Conservation (phyloP, 2,888 invertebrate species). For the Megalurothrips usitatus region DNA sequence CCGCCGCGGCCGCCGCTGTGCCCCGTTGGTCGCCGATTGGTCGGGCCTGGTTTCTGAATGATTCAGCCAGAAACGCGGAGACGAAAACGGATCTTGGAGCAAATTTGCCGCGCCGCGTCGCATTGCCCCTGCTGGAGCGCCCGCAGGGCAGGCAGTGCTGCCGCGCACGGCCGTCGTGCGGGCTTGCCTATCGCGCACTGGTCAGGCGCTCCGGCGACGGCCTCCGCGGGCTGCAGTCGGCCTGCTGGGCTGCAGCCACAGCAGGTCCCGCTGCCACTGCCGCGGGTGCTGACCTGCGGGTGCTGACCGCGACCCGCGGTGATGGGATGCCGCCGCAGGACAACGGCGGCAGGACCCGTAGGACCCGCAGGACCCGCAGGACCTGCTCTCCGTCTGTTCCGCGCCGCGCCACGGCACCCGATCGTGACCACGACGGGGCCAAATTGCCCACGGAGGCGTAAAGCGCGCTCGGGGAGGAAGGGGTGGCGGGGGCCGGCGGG, state of each 20-base stretch:
- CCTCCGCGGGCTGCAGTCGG: background rate
- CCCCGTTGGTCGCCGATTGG: too few species aligned
- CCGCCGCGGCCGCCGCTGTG: too few species aligned
- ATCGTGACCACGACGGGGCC: slow-evolving; percentile 9
- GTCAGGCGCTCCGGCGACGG: background rate
- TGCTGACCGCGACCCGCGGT: too few species aligned
- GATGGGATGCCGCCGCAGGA: too few species aligned
- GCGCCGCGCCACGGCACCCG: background rate
- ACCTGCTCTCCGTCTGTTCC: background rate
- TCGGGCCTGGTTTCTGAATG: too few species aligned
- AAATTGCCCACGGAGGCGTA: slow-evolving; percentile 19
- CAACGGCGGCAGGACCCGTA: background rate
- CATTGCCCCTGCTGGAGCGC: background rate
- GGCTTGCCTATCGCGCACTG: background rate
- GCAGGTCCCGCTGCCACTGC: too few species aligned
- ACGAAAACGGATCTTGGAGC: too few species aligned
- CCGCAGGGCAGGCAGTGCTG: background rate
- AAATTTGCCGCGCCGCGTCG: too few species aligned
- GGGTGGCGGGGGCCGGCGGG: background rate
- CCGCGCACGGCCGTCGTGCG: background rate
- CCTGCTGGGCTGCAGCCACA: too few species aligned
- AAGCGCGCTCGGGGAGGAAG: background rate
- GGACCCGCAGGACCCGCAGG: background rate
- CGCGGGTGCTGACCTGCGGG: too few species aligned
- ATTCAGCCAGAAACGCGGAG: too few species aligned